A percentile compares a stretch with the other conserved stretches of the same genome.
Evolutionary conservation across 2,888 invertebrate genomes (phyloP).

Genomic region (Mythimna lalbum): DNA sequence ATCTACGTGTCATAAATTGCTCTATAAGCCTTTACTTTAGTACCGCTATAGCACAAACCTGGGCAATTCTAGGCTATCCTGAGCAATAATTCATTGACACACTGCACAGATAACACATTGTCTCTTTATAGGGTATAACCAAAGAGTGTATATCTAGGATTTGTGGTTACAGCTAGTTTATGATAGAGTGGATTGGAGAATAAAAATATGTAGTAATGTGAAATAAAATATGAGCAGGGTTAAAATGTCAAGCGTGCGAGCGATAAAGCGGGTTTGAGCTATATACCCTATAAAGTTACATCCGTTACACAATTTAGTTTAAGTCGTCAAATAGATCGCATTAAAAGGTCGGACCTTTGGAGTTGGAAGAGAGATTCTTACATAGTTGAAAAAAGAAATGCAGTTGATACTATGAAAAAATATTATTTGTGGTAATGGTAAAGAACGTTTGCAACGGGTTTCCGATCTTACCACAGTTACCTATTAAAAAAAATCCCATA

Average conservation of each 20-base stretch:
- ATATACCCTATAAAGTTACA: too few relatives aligned
- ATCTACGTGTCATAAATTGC: slow-evolving; percentile 52
- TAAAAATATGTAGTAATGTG: slow-evolving; percentile 37
- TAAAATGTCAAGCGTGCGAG: too few relatives aligned
- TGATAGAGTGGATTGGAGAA: slow-evolving; percentile 44
- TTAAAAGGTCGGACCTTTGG: too few relatives aligned
- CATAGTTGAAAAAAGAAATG: neutral
- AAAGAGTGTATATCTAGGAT: neutral
- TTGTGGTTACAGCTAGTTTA: slow-evolving; percentile 15
- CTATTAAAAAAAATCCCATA: too few relatives aligned
- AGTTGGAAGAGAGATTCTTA: neutral
- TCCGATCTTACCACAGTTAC: too few relatives aligned
- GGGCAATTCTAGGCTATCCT: slow-evolving; percentile 38
- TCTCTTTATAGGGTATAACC: slow-evolving; percentile 49
- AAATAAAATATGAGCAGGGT: slow-evolving; percentile 19
- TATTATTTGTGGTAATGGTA: too few relatives aligned
- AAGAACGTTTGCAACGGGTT: too few relatives aligned
- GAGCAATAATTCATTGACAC: slow-evolving; percentile 49
- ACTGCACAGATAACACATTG: slow-evolving; percentile 48
- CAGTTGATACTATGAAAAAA: neutral
- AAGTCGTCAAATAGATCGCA: too few relatives aligned
- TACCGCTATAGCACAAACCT: slow-evolving; percentile 34
- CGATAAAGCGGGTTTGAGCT: too few relatives aligned
- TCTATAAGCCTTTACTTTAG: slow-evolving; percentile 49
- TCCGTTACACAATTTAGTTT: too few relatives aligned